Evolutionary conservation across 2,888 invertebrate species (phyloP), one percentile per base, ranked within the genome.

Genomic region (Timandra comae): DNA sequence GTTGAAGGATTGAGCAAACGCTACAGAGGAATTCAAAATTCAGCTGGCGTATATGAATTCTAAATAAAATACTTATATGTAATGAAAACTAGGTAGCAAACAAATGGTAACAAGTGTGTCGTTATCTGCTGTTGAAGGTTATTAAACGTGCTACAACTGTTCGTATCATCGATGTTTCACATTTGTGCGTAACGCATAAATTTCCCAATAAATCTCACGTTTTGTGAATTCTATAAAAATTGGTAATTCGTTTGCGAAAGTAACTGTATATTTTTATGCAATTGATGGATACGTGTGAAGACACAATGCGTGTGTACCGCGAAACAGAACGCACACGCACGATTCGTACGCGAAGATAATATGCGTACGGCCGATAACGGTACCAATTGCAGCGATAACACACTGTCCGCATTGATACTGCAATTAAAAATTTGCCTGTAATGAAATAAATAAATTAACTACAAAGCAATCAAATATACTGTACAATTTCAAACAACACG

Each of bases 181-280:
- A 73, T 16, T 16, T 66, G 68, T 77, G 80, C 79, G 78, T 80
- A 62, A 79, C 78, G 80, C 81, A 42, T 59, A 38, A 48, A 56
- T 81, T 80, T 76, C 75, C 45, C 57, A 79, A 79, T 52, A 54
- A 67, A 67, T 56, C 69, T 73, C 80, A 82, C 80, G 81, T 84
- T 70, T 73, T 65, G 58, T 64, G 56, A 64, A 69, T 69, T 66
- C 52, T 63, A 54, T 58, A 56, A 63, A n/a, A 63, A 68, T 58
- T 60, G 58, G 63, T 68, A 70, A 71, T 56, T 59, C 46, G 68
- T 75, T 82, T 79, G 81, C 84, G 79, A 82, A 85, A 81, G 72
- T 77, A 46, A 52, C 41, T 47, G 32, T 52, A 46, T 57, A 55
- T 61, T 5, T 66, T 63, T 68, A 63, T 74, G 76, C 71, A 79